Conservation (phyloP, 2,888 invertebrate genomes). For the Drosophila limbata region DNA sequence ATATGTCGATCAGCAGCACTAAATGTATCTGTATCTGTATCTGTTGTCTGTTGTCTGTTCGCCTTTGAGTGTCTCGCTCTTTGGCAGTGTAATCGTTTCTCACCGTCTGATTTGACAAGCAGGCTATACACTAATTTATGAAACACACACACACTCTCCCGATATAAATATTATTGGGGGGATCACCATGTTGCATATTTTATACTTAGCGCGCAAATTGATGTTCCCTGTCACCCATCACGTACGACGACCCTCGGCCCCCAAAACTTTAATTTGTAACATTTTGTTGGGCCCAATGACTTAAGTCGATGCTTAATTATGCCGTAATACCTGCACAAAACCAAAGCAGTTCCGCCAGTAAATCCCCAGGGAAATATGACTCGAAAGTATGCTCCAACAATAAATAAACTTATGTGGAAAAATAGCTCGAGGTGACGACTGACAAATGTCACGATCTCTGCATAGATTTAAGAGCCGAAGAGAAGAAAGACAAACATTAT, state of each 20-base stretch:
- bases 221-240: conserved; percentile 63
- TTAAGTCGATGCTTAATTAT: conserved; percentile 22
- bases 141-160: conserved; percentile 23
- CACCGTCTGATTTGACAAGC: conserved; percentile 72
- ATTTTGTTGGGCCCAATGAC: conserved; percentile 38
- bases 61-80: conserved; percentile 45
- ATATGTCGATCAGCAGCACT: conserved; percentile 23
- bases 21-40: conserved; percentile 27
- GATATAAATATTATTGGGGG: conserved; percentile 10
- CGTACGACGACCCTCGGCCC: conserved; percentile 26
- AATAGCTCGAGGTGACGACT: conserved; percentile 16
- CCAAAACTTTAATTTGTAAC: conserved; percentile 52
- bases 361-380: conserved; percentile 52
- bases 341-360: conserved; percentile 3
- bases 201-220: conserved; percentile 64
- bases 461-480: not conserved
- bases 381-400: conserved; percentile 47
- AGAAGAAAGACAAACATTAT: not conserved
- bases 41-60: conserved; percentile 17
- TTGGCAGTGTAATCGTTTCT: conserved; percentile 68
- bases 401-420: conserved; percentile 44
- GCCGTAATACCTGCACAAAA: conserved; percentile 10
- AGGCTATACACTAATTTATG: conserved; percentile 67
- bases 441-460: conserved; percentile 26
- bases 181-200: conserved; percentile 15